These are phyloP conservation scores for Tiaroga cobitis DNA, from an alignment of 2,797 vertebrate genomes.

Conservation along the genomic window DNA sequence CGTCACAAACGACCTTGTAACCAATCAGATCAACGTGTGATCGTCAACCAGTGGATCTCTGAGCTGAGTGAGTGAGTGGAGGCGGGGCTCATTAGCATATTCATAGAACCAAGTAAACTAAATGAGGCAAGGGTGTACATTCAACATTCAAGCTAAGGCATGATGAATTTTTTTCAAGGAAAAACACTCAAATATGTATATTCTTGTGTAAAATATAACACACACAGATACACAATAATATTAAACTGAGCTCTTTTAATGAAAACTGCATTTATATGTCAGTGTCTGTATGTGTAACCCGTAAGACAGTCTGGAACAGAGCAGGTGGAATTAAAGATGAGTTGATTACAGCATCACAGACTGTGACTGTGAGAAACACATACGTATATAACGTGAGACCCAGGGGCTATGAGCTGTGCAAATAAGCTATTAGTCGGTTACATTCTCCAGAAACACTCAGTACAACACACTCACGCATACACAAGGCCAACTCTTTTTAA, in stretches of 20 bases:
- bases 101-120: too few species aligned
- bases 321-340: slow-evolving; percentile 41
- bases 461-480: slow-evolving; percentile 7
- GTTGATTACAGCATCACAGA: slow-evolving; percentile 51
- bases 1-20: too few species aligned
- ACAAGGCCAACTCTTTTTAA: slow-evolving; percentile 45
- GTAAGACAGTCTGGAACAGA: neutral
- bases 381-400: slow-evolving; percentile 37
- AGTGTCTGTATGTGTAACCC: slow-evolving; percentile 22
- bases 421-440: slow-evolving; percentile 52
- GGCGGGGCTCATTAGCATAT: too few species aligned
- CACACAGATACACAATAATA: neutral
- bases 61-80: too few species aligned
- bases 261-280: neutral
- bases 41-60: too few species aligned
- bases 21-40: too few species aligned
- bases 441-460: slow-evolving; percentile 17
- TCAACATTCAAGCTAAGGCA: too few species aligned
- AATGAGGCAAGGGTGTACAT: too few species aligned
- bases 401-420: slow-evolving; percentile 32
- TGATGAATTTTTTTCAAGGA: too few species aligned
- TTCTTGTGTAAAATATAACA: neutral
- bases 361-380: slow-evolving; percentile 43
- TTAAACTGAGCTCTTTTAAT: neutral
- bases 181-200: too few species aligned